Conservation (phyloP, 1,140 invertebrate species). For the honey bee (Apis mellifera) region Amel_HAv3.1 CM009939.2:9856001-9856500, state of each 20-base stretch:
- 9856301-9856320: slow-evolving; percentile 41
- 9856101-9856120: no score
- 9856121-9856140: not conserved
- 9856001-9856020: no score
- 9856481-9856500: slow-evolving; percentile 7
- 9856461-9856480: slow-evolving; percentile 49
- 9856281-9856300: slow-evolving; percentile 42
- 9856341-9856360: slow-evolving; percentile 37
- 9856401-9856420: no score
- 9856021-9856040: no score
- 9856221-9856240: slow-evolving; percentile 17
- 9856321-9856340: slow-evolving; percentile 31
- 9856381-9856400: slow-evolving; percentile 55
- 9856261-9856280: slow-evolving; percentile 50
- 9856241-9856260: slow-evolving; percentile 48
- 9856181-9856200: not conserved
- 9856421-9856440: not conserved
- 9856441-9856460: slow-evolving; percentile 45
- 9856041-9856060: no score
- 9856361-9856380: slow-evolving; percentile 49
- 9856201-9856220: not conserved
- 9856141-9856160: not conserved
- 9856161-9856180: not conserved
- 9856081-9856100: not conserved
- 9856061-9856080: not conserved